These are phyloP conservation scores for Embidobia sp. DNA, from an alignment of 2,888 invertebrate species.

Conservation along the genomic window DNA sequence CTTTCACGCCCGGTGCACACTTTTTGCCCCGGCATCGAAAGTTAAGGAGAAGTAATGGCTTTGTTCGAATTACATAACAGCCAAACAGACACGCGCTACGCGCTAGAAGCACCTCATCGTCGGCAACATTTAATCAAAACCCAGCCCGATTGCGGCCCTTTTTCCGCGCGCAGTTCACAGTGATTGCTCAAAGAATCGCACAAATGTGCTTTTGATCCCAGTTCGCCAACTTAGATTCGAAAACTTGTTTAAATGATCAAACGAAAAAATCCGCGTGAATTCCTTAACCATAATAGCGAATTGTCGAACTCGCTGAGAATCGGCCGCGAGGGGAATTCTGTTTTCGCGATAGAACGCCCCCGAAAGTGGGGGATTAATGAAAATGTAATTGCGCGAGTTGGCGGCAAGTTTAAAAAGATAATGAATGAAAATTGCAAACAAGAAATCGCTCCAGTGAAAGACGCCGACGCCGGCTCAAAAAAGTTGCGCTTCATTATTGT, in stretches of 20 bases:
- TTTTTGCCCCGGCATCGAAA: conserved; percentile 28
- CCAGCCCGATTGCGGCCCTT: too few species aligned
- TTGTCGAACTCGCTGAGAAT: conserved; percentile 35
- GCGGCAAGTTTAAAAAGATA: conserved; percentile 18
- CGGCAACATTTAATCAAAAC: conserved; percentile 24
- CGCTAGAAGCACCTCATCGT: not conserved
- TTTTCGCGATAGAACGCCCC: conserved; percentile 2
- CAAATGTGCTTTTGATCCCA: conserved; percentile 13
- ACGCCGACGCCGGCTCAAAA: too few species aligned
- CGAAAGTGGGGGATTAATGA: conserved; percentile 32
- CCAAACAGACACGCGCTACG: conserved; percentile 5
- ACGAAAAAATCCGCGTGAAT: conserved; percentile 29
- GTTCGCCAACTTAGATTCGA: conserved; percentile 15
- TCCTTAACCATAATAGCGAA: conserved; percentile 33
- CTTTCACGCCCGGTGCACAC: conserved; percentile 35
- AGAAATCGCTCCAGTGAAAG: not conserved
- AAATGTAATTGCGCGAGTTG: conserved; percentile 29
- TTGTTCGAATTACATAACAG: conserved; percentile 26
- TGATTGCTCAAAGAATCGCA: conserved; percentile 7
- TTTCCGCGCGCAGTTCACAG: conserved; percentile 7
- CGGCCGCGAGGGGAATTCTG: not conserved
- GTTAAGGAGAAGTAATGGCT: conserved; percentile 28
- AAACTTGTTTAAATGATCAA: conserved; percentile 26
- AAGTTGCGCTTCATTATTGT: too few species aligned
- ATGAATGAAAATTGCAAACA: conserved; percentile 38